Evolutionary conservation across 2,888 invertebrate species (phyloP), one percentile per base, ranked within the genome.

Genomic region (Eupithecia inturbata): DNA sequence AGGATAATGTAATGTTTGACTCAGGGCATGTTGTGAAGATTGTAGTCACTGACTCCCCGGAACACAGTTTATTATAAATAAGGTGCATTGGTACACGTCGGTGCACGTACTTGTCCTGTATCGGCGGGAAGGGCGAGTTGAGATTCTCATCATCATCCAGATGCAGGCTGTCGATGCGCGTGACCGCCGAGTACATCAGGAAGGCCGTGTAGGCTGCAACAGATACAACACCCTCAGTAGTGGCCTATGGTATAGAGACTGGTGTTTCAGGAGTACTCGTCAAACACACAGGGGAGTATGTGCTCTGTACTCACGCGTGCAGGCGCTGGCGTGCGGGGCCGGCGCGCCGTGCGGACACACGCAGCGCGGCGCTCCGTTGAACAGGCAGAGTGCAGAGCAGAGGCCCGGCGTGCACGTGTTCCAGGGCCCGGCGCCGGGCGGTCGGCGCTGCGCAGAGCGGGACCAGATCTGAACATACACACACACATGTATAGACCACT

Each of bases 311-410:
- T 82, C 49, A 94, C 94, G 92, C 53, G 84, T 95, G 91, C 98
- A 98, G 69, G 94, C 92, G 79, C 95, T 95, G 0, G 95, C 95
- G 91, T 98, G 96, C 3, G 91, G 80, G 9, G 95, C 95, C 5
- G 97, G 95, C 80, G 95, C 95, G 5, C 98, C 98, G 92, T 98
- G 97, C 57, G 98, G 96, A 86, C 98, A 98, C 53, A 96, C 96
- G 91, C 98, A 98, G 75, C 96, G 95, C 41, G 96, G 95, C 79
- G 91, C 95, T 16, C 97, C 97, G 85, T 96, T 96, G 87, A 92
- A 96, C 72, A 98, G 95, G 86, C 98, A 98, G 76, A 98, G 93
- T 84, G 97, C 97, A 81, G 95, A 95, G 91, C 98, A 98, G 96
- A 96, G 75, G 70, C 77, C 68, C 75, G 75, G 71, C 93, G 70